Percentiles rank a stretch among this genome's conserved stretches.
Evolutionary conservation across 2,113 vertebrate genomes (phyloP).

Genomic region (Setophaga coronata): DNA sequence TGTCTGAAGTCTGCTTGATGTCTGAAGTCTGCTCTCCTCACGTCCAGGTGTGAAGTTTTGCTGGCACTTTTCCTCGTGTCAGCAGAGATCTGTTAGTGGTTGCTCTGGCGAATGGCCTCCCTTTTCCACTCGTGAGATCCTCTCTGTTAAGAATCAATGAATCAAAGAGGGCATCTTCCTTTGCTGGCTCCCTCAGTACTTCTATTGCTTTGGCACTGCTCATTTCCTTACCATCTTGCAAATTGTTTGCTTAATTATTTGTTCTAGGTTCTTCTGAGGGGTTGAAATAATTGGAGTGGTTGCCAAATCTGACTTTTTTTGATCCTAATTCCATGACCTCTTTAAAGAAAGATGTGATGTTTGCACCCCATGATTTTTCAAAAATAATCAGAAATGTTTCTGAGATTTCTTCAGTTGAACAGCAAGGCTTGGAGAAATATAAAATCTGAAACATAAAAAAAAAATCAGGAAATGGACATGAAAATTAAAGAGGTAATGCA

Average conservation of each 20-base stretch:
- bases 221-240: neutral
- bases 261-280: neutral
- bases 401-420: neutral
- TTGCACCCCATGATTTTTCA: neutral
- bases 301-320: neutral
- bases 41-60: neutral
- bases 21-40: neutral
- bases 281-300: neutral
- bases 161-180: neutral
- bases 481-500: neutral
- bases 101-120: neutral
- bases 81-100: neutral
- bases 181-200: too few relatives aligned
- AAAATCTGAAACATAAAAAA: neutral
- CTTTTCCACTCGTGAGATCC: neutral
- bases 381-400: neutral
- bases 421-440: neutral
- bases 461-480: neutral
- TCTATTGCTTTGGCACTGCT: neutral
- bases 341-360: neutral
- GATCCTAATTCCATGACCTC: neutral
- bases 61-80: neutral
- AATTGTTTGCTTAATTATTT: neutral
- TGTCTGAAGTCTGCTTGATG: neutral
- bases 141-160: neutral